Base-by-base conservation (phyloP, 2,888 invertebrate genomes). In the Pterostichus niger region DNA sequence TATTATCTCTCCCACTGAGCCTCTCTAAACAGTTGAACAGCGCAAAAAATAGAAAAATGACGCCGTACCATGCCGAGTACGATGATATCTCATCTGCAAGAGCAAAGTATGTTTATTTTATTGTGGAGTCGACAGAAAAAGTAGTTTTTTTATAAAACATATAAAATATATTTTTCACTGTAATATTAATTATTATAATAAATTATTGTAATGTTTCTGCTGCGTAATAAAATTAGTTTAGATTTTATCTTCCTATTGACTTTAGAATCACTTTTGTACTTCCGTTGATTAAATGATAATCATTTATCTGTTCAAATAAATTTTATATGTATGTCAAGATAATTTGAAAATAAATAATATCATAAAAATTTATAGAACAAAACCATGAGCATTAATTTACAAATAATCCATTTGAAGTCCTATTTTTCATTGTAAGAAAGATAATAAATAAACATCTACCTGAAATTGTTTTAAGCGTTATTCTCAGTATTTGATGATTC, bases 1-100 rank as follows among this genome's bases (percentile, higher is more conserved):
- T 17, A 40, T 44, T 11, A 44, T 40, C 40, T 71, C 68, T 71
- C 68, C 68, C 40, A 40, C 68, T 71, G 68, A 4, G 68, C 17
- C 2, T 68, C 64, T 68, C 64, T 10, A 6, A 71, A 64, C 64
- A 64, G 64, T 64, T 64, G 64, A 64, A 71, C 68, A 40, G 17
- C 68, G 68, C 68, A 71, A 71, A 71, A 71, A 71, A 71, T 17
- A 44, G 44, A 71, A 71, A 71, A 71, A 71, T 71, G 68, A 71
- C 46, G 15, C 15, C 68, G 13, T 35, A 17, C 44, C 15, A 44
- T 44, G 40, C 64, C 40, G n/a, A 13, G 35, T 40, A 64, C 64
- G 35, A 71, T 71, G 44, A 71, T 71, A 71, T 44, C 68, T 13
- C 68, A 44, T 71, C 68, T 71, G 44, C 15, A 64, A 44, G 15